phyloP scores from a whole-genome alignment of 2,888 invertebrate species.

The Agrochola lota region DNA sequence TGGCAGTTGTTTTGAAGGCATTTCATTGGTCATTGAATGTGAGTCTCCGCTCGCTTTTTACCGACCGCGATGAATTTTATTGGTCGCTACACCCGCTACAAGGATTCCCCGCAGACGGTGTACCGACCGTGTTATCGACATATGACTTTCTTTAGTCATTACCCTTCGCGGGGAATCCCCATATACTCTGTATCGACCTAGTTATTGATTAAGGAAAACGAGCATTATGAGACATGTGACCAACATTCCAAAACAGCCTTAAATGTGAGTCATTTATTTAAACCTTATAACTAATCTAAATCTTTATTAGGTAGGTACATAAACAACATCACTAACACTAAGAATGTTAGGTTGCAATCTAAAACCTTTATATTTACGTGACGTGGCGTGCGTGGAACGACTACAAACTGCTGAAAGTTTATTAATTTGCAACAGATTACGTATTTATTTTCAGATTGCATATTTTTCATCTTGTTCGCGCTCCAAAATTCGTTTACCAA shows the following conservation, averaged over 20 bases:
- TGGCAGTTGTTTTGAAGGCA: neutral
- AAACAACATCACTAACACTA: neutral
- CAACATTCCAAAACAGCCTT: neutral
- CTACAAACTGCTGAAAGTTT: neutral
- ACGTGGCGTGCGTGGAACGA: neutral
- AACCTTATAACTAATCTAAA: neutral
- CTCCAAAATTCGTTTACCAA: constrained; percentile 41
- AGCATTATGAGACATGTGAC: neutral
- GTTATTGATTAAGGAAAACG: neutral
- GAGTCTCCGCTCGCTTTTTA: neutral
- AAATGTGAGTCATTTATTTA: neutral
- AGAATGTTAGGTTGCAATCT: neutral
- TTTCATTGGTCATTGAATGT: neutral
- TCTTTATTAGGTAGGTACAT: neutral
- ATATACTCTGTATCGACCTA: neutral
- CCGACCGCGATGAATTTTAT: neutral
- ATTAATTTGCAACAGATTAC: constrained; percentile 11
- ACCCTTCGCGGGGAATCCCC: neutral
- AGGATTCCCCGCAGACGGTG: neutral
- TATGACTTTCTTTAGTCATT: neutral
- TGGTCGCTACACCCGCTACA: neutral
- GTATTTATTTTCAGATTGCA: constrained; percentile 23
- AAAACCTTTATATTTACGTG: neutral
- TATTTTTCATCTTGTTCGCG: constrained; percentile 8
- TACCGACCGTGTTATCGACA: neutral